Base-by-base conservation (phyloP, 30 jellyfish, hydroid and myxozoan species). In the Cassiopea andromeda region DNA sequence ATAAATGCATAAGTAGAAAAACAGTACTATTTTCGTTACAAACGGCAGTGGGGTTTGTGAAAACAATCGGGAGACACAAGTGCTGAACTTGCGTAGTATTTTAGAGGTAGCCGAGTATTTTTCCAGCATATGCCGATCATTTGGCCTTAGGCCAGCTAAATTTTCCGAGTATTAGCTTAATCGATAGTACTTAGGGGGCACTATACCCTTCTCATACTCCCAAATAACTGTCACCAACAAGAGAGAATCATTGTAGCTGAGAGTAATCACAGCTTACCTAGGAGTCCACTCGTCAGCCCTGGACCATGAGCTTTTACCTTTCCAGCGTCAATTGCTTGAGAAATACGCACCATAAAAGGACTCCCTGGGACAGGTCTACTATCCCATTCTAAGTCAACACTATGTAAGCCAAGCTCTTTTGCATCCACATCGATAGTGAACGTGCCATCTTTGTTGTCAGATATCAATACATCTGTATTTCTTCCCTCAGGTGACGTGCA, bases 391-490 rank as follows among this genome's bases (percentile, higher is more conserved):
- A 96, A 94, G 7, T 96, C 97, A 46, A 92, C 99, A 45, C 80
- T 77, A 50, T 96, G 99, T 58, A 96, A 86, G 3, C 99, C 99
- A 4, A 98, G 98, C 73, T 96, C 99, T 17, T 88, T 82, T 8
- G 99, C 99, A 89, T 96, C 92, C 88, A 96, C 49, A 82, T 96
- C 99, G 54, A 96, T 92, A 6, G 99, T 96, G 90, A 82, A 96
- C 44, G 99, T 96, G 4, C 99, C 99, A 77, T 96, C 99, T 87
- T 92, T 81, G 73, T 96, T 96, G 74, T 96, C 99, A 3, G 97
- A 81, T 49, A 96, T 92, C 59, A 87, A 89, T 13, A 96, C 99
- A 68, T 85, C 74, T 8, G 99, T 96, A 72, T 60, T 83, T 48
- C 75, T 75, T 7, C 98, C 98, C 19, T 91, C 83, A 10, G 99